A percentile compares a stretch with the other conserved stretches of the same genome.
These are phyloP conservation scores for Mungos mungo DNA, from an alignment of 2,113 vertebrate genomes.

Conservation along the genomic window DNA sequence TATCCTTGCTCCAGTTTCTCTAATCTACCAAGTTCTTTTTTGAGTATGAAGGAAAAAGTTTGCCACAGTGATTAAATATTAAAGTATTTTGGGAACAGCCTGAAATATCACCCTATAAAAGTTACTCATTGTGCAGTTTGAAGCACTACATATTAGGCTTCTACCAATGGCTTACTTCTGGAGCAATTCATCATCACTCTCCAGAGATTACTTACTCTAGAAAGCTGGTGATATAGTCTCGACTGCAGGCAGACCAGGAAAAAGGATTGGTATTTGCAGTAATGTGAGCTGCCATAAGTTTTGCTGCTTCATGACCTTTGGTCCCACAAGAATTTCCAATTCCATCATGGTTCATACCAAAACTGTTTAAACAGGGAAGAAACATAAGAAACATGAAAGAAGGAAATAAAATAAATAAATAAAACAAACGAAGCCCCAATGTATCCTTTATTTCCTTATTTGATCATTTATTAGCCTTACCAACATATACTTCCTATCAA, in stretches of 20 bases:
- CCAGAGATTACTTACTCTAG: constrained; percentile 95
- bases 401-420: constrained; percentile 58
- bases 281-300: constrained; percentile 99
- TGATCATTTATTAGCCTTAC: constrained; percentile 57
- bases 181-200: constrained; percentile 76
- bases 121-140: constrained; percentile 5
- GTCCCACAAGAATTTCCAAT: constrained; percentile 99
- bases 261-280: constrained; percentile 99
- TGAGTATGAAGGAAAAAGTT: constrained; percentile 52
- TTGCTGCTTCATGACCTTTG: constrained; percentile 98
- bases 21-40: not conserved
- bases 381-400: constrained; percentile 76
- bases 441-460: constrained; percentile 69
- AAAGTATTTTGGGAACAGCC: constrained; percentile 43
- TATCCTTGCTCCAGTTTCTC: not conserved
- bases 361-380: constrained; percentile 88
- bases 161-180: constrained; percentile 61
- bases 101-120: constrained; percentile 49
- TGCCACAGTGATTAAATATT: not conserved
- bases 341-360: constrained; percentile 99
- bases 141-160: constrained; percentile 54
- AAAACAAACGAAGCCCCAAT: not conserved
- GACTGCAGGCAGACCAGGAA: constrained; percentile 99
- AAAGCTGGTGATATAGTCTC: constrained; percentile 99
- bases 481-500: constrained; percentile 27